Conservation (phyloP, 2,113 vertebrate genomes). For the Zosterops pallidus region DNA sequence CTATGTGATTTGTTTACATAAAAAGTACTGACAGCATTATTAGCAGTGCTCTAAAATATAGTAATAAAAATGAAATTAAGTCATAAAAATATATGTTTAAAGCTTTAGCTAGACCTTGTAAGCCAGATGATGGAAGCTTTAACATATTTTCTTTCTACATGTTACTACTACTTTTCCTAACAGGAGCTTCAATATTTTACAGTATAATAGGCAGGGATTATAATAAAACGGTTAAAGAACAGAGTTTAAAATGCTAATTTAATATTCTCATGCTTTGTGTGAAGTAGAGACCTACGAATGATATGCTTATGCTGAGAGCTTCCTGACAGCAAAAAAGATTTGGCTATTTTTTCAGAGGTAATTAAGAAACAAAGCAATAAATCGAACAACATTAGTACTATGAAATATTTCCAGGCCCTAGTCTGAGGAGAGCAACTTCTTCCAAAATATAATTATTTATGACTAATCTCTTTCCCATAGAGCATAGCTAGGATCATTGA, state of each 20-base stretch:
- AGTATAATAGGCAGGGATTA: neutral
- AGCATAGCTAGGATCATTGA: neutral
- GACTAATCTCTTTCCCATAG: neutral
- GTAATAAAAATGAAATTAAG: neutral
- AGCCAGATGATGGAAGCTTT: neutral
- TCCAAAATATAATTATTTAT: neutral
- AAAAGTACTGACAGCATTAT: neutral
- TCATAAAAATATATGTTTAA: neutral
- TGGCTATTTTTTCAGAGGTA: neutral
- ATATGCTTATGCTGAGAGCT: neutral
- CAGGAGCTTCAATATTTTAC: neutral
- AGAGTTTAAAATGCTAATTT: neutral
- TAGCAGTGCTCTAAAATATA: neutral
- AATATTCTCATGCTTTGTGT: neutral
- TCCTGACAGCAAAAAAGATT: neutral
- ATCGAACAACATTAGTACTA: neutral
- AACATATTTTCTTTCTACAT: neutral
- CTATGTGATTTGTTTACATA: neutral
- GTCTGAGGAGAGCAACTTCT: neutral
- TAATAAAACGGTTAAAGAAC: neutral
- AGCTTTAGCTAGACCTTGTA: neutral
- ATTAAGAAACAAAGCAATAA: constrained; percentile 32
- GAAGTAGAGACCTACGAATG: neutral
- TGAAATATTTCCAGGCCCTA: neutral
- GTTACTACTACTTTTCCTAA: neutral